Conservation (phyloP, 1,140 invertebrate genomes). For the Littorina saxatilis region DNA sequence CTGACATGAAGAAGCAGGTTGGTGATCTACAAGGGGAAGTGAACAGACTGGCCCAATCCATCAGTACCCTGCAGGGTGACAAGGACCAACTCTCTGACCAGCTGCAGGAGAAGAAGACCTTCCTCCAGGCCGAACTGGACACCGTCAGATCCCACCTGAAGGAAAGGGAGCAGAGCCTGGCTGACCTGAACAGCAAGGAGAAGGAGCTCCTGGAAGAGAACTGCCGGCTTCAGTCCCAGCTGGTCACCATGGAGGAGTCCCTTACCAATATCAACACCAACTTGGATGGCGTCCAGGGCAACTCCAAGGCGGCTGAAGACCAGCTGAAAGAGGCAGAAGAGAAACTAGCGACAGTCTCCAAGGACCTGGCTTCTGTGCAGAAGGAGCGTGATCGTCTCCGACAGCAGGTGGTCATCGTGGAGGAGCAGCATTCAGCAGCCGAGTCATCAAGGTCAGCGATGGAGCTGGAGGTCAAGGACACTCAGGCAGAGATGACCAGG, state of each 20-base stretch:
- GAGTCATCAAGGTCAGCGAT: not conserved
- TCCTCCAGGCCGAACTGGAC: constrained; percentile 9
- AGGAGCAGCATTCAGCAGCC: constrained; percentile 25
- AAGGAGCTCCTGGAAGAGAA: constrained; percentile 4
- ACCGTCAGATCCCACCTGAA: not conserved
- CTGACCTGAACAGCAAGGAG: not conserved
- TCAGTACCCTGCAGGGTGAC: not conserved
- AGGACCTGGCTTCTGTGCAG: not conserved
- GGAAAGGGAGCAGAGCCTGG: not conserved
- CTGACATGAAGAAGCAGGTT: constrained; percentile 26
- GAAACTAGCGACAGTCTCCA: not conserved
- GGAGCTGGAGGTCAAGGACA: constrained; percentile 33
- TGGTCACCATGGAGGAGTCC: not conserved
- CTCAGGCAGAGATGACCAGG: not conserved
- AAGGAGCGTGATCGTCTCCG: constrained; percentile 23
- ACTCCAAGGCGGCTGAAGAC: not conserved
- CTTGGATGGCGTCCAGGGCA: not conserved
- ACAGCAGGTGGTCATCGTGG: constrained; percentile 26
- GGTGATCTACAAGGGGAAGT: not conserved
- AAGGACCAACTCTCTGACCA: not conserved
- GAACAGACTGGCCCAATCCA: not conserved
- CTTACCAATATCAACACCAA: not conserved
- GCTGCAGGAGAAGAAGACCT: constrained; percentile 21
- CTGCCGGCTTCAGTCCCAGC: not conserved
- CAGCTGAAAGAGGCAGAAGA: constrained; percentile 27